Percentiles rank a stretch among this genome's conserved stretches.
Evolutionary conservation across 2,113 vertebrate species (phyloP).

Genomic region (Oreotrochilus melanogaster): DNA sequence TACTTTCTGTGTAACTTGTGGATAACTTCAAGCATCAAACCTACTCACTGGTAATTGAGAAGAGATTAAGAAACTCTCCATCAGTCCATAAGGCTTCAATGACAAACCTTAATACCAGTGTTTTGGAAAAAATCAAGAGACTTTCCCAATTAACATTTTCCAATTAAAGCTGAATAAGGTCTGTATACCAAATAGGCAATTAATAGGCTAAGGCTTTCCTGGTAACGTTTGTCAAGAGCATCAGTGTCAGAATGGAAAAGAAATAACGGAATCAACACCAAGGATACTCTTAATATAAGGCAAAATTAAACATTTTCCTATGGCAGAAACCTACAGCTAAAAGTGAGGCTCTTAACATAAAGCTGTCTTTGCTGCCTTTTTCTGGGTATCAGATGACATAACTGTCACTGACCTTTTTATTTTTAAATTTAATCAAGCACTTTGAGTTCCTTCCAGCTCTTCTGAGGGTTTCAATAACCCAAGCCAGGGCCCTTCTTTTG

Average conservation of each 20-base stretch:
- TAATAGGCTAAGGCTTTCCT: conserved; percentile 23
- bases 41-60: conserved; percentile 29
- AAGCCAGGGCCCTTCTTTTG: background rate
- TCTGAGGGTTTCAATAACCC: background rate
- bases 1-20: conserved; percentile 39
- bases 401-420: background rate
- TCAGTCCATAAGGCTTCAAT: conserved; percentile 7
- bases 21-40: conserved; percentile 60
- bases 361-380: background rate
- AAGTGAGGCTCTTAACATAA: background rate
- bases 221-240: background rate
- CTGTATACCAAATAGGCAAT: background rate
- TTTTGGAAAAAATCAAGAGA: background rate
- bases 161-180: background rate
- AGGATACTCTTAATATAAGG: background rate
- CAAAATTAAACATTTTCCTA: background rate
- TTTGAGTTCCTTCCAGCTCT: background rate
- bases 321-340: background rate
- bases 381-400: background rate
- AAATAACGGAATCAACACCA: background rate
- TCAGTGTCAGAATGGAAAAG: background rate
- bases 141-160: background rate
- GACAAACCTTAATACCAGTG: background rate
- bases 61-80: conserved; percentile 31
- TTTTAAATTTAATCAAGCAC: background rate